Base-by-base conservation (phyloP, 2,888 invertebrate genomes). In the Cosmia pyralina region DNA sequence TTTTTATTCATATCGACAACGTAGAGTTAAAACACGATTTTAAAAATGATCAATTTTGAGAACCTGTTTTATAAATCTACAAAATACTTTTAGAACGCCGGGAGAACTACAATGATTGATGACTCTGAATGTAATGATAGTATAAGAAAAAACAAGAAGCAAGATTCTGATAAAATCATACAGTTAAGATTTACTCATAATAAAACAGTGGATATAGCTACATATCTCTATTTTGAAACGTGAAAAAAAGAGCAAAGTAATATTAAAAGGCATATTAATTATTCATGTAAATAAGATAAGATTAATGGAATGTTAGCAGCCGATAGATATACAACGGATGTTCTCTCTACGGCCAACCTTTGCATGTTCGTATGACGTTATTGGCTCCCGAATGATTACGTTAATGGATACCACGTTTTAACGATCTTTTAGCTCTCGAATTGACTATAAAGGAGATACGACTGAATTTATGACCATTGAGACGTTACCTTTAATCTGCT, bases 371-470 rank as follows among this genome's bases (percentile, higher is more conserved):
- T 91, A 92, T 94, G 93, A 93, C 93, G 92, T 94, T 93, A 94
- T 93, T 91, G 89, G 91, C 93, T 93, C 89, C 93, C 88, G 92
- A 93, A 94, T 94, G 93, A 94, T 94, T 93, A 93, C 93, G 90
- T 91, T 95, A 95, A 95, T 95, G 95, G 94, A 93, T 90, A 85
- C 90, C 90, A 88, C 89, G 87, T 92, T 93, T 94, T 94, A 94
- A 95, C 92, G 94, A 93, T 92, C 92, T 90, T 91, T 91, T 92
- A 92, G 90, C 93, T 93, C 91, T 94, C 91, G 91, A 94, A 93
- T 93, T 90, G 93, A 91, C 94, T 91, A 94, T 95, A 94, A 95
- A 95, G 88, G 90, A 94, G 94, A 95, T 95, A 95, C 91, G 90
- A 89, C 86, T 88, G 90, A 93, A 94, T 94, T 95, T 94, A 95